Percentiles rank a stretch among this genome's conserved stretches.
These are phyloP conservation scores for Cirrhinus molitorella DNA, from an alignment of 2,797 vertebrate species.

Conservation along the genomic window DNA sequence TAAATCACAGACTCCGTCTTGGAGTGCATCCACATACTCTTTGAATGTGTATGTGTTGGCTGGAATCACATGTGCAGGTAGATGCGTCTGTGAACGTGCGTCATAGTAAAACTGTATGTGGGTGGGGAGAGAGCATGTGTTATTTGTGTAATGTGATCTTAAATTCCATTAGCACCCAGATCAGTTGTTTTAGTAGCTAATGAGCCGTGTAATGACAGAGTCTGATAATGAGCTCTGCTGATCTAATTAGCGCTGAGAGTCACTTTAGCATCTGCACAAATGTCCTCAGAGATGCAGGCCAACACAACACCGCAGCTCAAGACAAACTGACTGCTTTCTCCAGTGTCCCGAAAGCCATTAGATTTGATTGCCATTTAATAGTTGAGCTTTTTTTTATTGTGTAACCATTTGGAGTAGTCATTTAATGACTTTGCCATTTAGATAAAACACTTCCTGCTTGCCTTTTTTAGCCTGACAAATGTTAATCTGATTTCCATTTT, in stretches of 20 bases:
- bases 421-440: constrained; percentile 4
- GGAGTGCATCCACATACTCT: background rate
- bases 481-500: background rate
- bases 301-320: background rate
- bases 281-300: constrained; percentile 16
- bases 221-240: constrained; percentile 66
- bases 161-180: constrained; percentile 62
- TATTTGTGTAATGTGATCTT: constrained; percentile 60
- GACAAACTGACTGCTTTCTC: background rate
- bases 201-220: constrained; percentile 68
- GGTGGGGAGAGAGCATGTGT: constrained; percentile 5
- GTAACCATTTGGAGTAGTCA: constrained; percentile 28
- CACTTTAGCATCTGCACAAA: constrained; percentile 29
- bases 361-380: constrained; percentile 21
- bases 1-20: constrained; percentile 28
- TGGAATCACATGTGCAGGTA: background rate
- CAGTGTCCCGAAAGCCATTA: background rate
- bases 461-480: background rate
- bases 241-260: constrained; percentile 65
- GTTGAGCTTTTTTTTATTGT: constrained; percentile 16
- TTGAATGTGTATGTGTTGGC: constrained; percentile 11
- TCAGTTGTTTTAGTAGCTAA: constrained; percentile 66
- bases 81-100: constrained; percentile 10
- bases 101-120: constrained; percentile 11
- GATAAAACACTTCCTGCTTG: background rate